phyloP scores from a whole-genome alignment of 1,140 invertebrate species.

The Lerema accius region DNA sequence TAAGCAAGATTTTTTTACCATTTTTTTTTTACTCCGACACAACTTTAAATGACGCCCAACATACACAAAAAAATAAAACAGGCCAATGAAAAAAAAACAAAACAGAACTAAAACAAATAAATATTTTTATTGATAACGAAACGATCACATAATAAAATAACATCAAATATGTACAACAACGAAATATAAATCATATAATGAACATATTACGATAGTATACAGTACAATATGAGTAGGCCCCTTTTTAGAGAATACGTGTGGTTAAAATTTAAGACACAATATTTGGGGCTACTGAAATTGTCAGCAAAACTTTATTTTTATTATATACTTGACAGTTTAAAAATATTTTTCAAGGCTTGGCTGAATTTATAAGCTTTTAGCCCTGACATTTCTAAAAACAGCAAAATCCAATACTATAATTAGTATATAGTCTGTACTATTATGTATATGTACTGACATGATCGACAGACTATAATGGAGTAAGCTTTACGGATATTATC shows the following conservation, averaged over 20 bases:
- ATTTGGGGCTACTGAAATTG: neutral
- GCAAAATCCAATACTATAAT: too few species aligned
- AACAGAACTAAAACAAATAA: constrained; percentile 48
- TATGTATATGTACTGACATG: neutral
- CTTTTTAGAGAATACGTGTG: neutral
- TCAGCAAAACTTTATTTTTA: too few species aligned
- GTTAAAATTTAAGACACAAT: constrained; percentile 8
- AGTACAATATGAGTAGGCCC: constrained; percentile 47
- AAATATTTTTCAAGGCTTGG: too few species aligned
- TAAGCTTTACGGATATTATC: neutral
- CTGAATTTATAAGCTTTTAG: too few species aligned
- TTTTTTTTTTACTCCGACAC: too few species aligned
- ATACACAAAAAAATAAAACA: constrained; percentile 21
- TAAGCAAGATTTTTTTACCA: too few species aligned
- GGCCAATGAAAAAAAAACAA: constrained; percentile 45
- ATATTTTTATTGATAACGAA: constrained; percentile 73
- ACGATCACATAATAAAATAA: constrained; percentile 48
- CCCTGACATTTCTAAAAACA: too few species aligned
- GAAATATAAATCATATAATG: constrained; percentile 52
- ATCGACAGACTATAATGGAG: neutral
- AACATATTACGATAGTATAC: constrained; percentile 10
- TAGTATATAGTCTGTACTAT: too few species aligned
- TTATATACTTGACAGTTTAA: too few species aligned
- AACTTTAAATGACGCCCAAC: too few species aligned
- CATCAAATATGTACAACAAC: constrained; percentile 72